Base-by-base conservation (phyloP, 2,888 invertebrate species). In the Petrophora chlorosata region DNA sequence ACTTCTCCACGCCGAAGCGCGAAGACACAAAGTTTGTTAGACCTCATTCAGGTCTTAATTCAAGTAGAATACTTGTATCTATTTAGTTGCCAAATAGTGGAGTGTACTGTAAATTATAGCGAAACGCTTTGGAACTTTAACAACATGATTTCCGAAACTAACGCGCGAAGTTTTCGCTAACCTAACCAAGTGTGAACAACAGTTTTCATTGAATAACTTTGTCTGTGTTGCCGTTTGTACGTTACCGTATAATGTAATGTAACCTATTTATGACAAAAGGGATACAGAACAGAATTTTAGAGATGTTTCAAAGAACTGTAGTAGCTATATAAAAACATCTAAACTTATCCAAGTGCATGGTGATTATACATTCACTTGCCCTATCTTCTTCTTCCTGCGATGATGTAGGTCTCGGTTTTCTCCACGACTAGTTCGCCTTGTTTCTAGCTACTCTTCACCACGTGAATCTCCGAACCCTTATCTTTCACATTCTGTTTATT, bases 111-210 rank as follows among this genome's bases (percentile, higher is more conserved):
- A 53, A 61, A 58, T 57, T 57, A 44, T 49, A 53, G 44, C 53
- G 47, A 42, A 48, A 26, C 48, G 51, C 30, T 51, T 56, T 49
- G 30, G 49, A 58, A 58, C 49, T 58, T 52, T 48, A 58, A 60
- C 59, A 59, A 53, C 52, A 52, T 56, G 58, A 61, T 58, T 60
- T 56, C 53, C 50, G 58, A 50, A 56, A 61, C 58, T 53, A 58
- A 52, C 56, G 52, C 46, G 23, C 8, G 44, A 60, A 61, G 58
- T 61, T 61, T 56, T 54, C 58, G 46, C 47, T 52, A 56, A 58
- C 56, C 52, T 53, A 58, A 58, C 60, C 60, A 48, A 58, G 52
- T 60, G 58, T 56, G 52, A 61, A 61, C 56, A 58, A 56, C 58
- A 58, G 58, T 61, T 56, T 60, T 58, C 58, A 61, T 52, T 51